These are phyloP conservation scores for Xanthia togata DNA, from an alignment of 2,888 invertebrate species.

Conservation along the genomic window DNA sequence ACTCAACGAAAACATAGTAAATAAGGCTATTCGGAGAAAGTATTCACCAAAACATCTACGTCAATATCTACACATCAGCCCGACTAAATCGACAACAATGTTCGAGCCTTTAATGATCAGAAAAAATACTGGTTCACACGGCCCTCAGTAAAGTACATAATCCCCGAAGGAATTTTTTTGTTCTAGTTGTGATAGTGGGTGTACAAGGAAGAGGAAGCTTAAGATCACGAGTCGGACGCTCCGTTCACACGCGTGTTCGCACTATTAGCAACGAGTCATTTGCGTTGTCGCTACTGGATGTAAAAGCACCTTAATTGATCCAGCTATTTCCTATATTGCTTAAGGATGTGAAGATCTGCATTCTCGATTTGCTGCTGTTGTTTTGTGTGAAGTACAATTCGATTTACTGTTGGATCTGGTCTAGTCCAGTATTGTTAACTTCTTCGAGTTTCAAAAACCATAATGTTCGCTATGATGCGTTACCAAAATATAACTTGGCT, in stretches of 20 bases:
- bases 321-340: slow-evolving; percentile 46
- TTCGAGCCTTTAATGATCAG: slow-evolving; percentile 10
- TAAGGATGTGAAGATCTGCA: slow-evolving; percentile 30
- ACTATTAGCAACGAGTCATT: slow-evolving; percentile 78
- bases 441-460: neutral
- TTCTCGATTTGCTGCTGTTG: slow-evolving; percentile 56
- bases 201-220: slow-evolving; percentile 78
- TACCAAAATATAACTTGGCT: no score
- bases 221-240: slow-evolving; percentile 74
- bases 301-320: slow-evolving; percentile 66
- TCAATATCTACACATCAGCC: neutral
- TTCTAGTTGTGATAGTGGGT: slow-evolving; percentile 53
- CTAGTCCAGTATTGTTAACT: neutral
- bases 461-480: no score
- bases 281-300: slow-evolving; percentile 59
- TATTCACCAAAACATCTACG: neutral
- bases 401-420: slow-evolving; percentile 3
- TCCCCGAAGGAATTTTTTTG: slow-evolving; percentile 76
- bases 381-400: slow-evolving; percentile 38
- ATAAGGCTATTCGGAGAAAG: neutral
- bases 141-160: slow-evolving; percentile 52
- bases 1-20: neutral
- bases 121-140: slow-evolving; percentile 58
- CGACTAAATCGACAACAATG: neutral
- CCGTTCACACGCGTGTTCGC: slow-evolving; percentile 77